phyloP scores from a whole-genome alignment of 2,888 invertebrate species.

The Acronicta alni region DNA sequence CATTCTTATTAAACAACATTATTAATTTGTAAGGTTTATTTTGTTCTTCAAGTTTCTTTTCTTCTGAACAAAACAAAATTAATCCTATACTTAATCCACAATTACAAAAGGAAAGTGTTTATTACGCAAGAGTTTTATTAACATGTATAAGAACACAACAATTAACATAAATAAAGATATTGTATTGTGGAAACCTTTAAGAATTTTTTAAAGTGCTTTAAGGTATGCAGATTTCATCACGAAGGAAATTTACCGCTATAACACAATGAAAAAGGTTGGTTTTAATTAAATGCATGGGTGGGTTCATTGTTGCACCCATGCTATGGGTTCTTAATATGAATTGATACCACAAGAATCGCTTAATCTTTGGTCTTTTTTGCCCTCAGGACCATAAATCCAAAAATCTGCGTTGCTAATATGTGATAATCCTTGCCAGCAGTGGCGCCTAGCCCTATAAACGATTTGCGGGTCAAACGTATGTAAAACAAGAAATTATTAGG shows the following conservation, averaged over 20 bases:
- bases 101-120: background rate
- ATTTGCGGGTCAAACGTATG: slow-evolving; percentile 52
- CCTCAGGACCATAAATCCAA: too few species aligned
- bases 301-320: too few species aligned
- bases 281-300: too few species aligned
- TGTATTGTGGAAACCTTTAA: background rate
- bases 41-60: slow-evolving; percentile 14
- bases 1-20: slow-evolving; percentile 22
- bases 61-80: slow-evolving; percentile 2
- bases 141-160: background rate
- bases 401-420: too few species aligned
- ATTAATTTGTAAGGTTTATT: slow-evolving; percentile 27
- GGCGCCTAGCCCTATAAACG: slow-evolving; percentile 23
- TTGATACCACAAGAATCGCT: too few species aligned
- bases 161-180: background rate
- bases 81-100: slow-evolving; percentile 12
- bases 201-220: background rate
- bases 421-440: slow-evolving; percentile 25
- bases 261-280: too few species aligned
- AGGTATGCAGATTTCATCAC: background rate
- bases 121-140: slow-evolving; percentile 11
- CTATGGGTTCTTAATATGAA: too few species aligned
- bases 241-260: background rate
- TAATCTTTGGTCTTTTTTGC: too few species aligned
- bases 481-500: slow-evolving; percentile 63